Evolutionary conservation across 2,888 invertebrate species (phyloP).

Genomic region (Dryocosmus kuriphilus): DNA sequence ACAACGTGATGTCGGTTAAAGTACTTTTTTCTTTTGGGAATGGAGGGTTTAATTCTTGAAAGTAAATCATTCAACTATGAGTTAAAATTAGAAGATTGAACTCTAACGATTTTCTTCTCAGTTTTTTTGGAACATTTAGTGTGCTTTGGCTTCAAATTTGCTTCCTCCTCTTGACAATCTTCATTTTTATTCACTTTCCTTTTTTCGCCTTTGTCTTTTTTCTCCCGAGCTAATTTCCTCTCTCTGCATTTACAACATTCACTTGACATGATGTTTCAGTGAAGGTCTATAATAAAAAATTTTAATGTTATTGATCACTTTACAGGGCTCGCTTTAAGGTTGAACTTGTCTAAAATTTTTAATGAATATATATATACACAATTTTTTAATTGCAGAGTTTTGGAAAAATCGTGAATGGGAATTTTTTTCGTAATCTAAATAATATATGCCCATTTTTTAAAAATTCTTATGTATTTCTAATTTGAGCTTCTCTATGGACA

Average conservation of each 20-base stretch:
- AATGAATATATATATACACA: no score
- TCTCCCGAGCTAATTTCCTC: neutral
- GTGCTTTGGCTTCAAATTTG: neutral
- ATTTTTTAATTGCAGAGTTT: no score
- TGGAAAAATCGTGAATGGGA: no score
- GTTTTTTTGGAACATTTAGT: conserved; percentile 38
- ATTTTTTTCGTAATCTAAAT: no score
- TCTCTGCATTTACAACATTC: conserved; percentile 12
- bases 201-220: neutral
- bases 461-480: no score
- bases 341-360: no score
- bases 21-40: conserved; percentile 45
- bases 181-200: neutral
- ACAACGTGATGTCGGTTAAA: conserved; percentile 42
- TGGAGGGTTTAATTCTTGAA: conserved; percentile 47
- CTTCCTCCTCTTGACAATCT: neutral
- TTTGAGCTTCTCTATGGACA: no score
- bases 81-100: neutral
- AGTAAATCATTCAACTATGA: conserved; percentile 29
- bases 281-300: neutral
- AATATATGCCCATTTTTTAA: no score
- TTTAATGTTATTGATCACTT: no score
- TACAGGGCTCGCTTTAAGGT: no score
- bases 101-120: conserved; percentile 21
- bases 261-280: neutral